Percentiles rank a stretch among this genome's conserved stretches.
These are phyloP conservation scores for Henricia sp. DNA, from an alignment of 53 echinoderm and acorn worm genomes.

Conservation along the genomic window DNA sequence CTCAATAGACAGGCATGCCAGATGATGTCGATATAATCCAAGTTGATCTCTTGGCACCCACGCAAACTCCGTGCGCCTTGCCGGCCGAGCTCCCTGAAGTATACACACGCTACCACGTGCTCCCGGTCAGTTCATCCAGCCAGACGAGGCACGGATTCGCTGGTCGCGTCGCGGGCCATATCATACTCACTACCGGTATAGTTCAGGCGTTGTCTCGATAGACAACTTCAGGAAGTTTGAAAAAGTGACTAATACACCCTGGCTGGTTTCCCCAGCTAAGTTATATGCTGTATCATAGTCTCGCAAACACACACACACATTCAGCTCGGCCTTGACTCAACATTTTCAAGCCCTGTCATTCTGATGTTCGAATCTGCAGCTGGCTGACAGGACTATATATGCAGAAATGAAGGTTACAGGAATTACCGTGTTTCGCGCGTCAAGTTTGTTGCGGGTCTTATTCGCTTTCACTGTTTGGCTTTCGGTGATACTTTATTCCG, in stretches of 20 bases:
- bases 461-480: constrained; percentile 3
- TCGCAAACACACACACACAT: constrained; percentile 1
- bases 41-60: constrained; percentile 54
- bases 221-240: constrained; percentile 51
- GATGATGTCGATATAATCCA: constrained; percentile 21
- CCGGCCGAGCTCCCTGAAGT: no score
- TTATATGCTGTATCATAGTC: neutral
- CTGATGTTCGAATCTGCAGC: constrained; percentile 26
- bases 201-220: constrained; percentile 55
- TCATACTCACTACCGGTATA: neutral
- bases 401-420: neutral
- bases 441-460: neutral
- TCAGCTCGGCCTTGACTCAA: neutral
- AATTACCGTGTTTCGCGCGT: neutral
- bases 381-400: no score
- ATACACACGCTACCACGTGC: no score
- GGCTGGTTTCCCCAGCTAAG: neutral
- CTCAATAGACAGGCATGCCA: constrained; percentile 42
- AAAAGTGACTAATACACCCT: constrained; percentile 44
- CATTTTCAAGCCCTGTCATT: neutral
- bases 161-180: no score
- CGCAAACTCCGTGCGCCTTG: constrained; percentile 19
- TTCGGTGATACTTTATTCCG: neutral
- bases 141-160: no score
- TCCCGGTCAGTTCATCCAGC: no score